Conservation (phyloP, 2,113 vertebrate genomes). For the Callopanchax toddi region DNA sequence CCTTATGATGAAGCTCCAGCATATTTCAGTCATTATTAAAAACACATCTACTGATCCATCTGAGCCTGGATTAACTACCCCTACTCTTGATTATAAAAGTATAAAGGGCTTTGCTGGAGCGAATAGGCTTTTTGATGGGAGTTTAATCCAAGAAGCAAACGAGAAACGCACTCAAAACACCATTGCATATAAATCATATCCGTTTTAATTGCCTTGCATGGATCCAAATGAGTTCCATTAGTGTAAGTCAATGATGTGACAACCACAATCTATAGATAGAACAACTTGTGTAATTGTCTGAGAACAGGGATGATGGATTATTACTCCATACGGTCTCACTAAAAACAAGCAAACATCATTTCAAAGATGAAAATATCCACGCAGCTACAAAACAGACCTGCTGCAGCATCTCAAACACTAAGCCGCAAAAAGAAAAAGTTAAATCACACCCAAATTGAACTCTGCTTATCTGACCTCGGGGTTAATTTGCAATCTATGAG, state of each 20-base stretch:
- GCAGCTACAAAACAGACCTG: background rate
- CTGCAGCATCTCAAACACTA: conserved; percentile 17
- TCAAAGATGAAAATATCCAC: conserved; percentile 15
- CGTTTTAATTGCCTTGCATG: conserved; percentile 49
- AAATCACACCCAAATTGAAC: conserved; percentile 66
- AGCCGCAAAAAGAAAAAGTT: conserved; percentile 37
- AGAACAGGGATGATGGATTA: conserved; percentile 11
- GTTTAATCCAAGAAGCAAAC: conserved; percentile 28
- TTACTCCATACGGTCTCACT: conserved; percentile 4
- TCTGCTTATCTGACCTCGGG: conserved; percentile 64
- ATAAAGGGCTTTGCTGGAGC: background rate
- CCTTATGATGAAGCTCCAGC: background rate
- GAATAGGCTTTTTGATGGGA: conserved; percentile 29
- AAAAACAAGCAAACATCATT: conserved; percentile 25
- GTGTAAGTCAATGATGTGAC: conserved; percentile 45
- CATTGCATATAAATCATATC: conserved; percentile 42
- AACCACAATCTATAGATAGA: conserved; percentile 26
- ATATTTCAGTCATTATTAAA: conserved; percentile 11
- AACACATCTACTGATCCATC: conserved; percentile 15
- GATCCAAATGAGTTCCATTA: conserved; percentile 42
- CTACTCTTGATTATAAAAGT: conserved; percentile 14
- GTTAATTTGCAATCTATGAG: conserved; percentile 69
- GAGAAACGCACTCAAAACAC: conserved; percentile 28
- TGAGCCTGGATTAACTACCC: conserved; percentile 5
- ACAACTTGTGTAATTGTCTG: conserved; percentile 36